Base-by-base conservation (phyloP, 2,113 vertebrate genomes). In the Scophthalmus maximus region DNA sequence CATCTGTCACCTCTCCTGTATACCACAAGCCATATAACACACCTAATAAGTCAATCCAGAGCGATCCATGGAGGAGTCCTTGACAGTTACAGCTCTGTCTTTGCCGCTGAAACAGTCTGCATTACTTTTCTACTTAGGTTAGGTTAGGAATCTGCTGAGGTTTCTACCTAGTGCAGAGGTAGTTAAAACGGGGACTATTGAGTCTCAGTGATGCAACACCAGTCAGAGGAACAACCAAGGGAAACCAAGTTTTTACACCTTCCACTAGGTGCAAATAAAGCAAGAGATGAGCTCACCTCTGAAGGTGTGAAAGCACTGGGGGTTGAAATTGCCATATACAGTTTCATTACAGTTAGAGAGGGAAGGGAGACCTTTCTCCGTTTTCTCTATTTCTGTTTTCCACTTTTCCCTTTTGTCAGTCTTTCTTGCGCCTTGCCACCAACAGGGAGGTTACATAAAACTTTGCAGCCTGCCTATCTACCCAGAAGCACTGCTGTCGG, bases 261-360 rank as follows among this genome's bases (percentile, higher is more conserved):
- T 79, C 20, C 17, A 29, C 55, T 42, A n/a, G 14, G 58, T 83
- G 62, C 59, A 79, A 73, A 62, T 76, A 60, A 62, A 52, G 58
- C 30, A 23, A 32, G 49, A 51, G 47, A 76, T 69, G 53, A 68
- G 72, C 56, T 58, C 36, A 18, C 11, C 63, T 38, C 60, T 78
- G 69, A 70, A 59, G 44, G 60, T 68, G 83, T 75, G 57, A 73
- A 81, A 47, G 61, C 75, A 73, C 55, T 46, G 17, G 57, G 38
- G 79, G 36, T 69, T 86, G 57, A 86, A 87, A 87, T 80, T 87
- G 57, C 55, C 51, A 64, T 51, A 12, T 26, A 46, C 10, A 53
- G 47, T 68, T 62, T 83, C 49, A 65, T 88, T 79, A 60, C 68
- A 83, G 26, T 63, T 42, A 18, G 44, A 66, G 56, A 62, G 51